A percentile compares a stretch with the other conserved stretches of the same genome.
These are phyloP conservation scores for Watersipora subatra DNA, from an alignment of 1,140 invertebrate species.

Conservation along the genomic window DNA sequence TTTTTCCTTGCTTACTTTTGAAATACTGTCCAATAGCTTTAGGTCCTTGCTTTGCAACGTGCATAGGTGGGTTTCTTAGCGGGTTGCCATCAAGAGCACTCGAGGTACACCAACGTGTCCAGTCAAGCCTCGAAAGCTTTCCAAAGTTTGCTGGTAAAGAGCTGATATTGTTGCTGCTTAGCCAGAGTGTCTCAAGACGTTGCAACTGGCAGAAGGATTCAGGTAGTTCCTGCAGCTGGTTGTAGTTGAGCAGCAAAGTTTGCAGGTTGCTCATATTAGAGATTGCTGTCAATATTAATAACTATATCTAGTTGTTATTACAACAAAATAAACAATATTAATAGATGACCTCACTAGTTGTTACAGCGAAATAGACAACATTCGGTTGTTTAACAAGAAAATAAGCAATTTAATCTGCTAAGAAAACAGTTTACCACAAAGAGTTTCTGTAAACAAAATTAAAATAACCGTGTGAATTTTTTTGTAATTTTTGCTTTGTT, in stretches of 20 bases:
- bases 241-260: conserved; percentile 31
- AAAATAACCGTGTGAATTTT: no score
- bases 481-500: no score
- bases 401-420: no score
- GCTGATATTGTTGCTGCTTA: conserved; percentile 32
- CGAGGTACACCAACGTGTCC: conserved; percentile 30
- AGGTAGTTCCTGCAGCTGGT: conserved; percentile 29
- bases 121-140: conserved; percentile 30
- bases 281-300: conserved; percentile 31
- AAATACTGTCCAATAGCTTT: conserved; percentile 16
- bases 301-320: no score
- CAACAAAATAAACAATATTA: background rate
- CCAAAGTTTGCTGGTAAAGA: conserved; percentile 30
- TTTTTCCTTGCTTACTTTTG: background rate
- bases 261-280: conserved; percentile 26
- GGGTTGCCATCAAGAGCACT: conserved; percentile 35
- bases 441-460: no score
- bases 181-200: conserved; percentile 31
- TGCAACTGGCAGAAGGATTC: conserved; percentile 28
- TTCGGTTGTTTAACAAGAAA: no score
- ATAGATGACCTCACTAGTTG: no score
- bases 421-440: no score
- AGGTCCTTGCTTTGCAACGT: conserved; percentile 33
- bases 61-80: conserved; percentile 29
- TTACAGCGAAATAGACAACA: no score